phyloP scores from a whole-genome alignment of 2,797 vertebrate genomes.

The Kryptopterus vitreolus region DNA sequence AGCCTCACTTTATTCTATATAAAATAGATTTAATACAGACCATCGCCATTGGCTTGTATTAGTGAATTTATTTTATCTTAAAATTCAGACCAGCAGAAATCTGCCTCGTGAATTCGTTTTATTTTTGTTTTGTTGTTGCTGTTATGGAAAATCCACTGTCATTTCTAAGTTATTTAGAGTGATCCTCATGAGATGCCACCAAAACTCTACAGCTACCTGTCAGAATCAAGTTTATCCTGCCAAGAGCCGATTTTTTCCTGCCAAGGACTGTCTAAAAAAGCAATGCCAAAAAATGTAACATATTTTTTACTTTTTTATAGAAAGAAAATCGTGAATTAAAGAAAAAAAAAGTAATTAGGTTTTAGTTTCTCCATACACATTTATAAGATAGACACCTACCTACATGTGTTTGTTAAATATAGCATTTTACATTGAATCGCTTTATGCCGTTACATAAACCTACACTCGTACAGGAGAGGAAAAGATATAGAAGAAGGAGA shows the following conservation, averaged over 20 bases:
- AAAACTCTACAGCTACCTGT: background rate
- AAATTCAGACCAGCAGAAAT: no score
- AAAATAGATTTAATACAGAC: no score
- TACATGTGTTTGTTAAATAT: background rate
- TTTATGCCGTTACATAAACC: background rate
- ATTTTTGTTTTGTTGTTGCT: no score
- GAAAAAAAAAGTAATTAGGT: no score
- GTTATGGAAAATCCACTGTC: background rate
- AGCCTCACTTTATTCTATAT: no score
- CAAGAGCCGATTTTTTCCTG: background rate
- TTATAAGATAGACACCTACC: background rate
- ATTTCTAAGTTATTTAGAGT: background rate
- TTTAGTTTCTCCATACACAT: background rate
- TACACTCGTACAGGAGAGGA: background rate
- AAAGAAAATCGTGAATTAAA: no score
- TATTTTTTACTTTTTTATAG: no score
- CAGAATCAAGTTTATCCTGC: background rate
- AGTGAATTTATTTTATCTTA: no score
- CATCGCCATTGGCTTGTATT: no score
- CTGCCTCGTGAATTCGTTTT: no score
- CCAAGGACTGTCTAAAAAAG: no score
- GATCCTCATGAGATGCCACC: background rate
- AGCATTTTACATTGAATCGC: background rate
- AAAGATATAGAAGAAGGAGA: background rate
- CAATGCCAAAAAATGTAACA: no score